Base-by-base conservation (phyloP, 2,113 vertebrate species). In the Protomyctophum bolini region DNA sequence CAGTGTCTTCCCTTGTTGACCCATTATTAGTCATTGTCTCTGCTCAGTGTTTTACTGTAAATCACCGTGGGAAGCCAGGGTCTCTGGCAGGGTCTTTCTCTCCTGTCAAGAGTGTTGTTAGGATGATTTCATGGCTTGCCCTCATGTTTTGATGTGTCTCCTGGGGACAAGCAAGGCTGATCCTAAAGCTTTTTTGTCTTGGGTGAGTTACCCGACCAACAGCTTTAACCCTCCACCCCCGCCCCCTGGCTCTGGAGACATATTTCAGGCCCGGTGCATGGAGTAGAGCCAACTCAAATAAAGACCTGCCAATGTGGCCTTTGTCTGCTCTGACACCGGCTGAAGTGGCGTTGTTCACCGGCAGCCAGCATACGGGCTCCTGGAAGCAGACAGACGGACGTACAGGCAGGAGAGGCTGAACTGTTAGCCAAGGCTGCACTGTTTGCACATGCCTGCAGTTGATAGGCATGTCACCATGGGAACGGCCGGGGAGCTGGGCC, bases 371-470 rank as follows among this genome's bases (percentile, higher is more conserved):
- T 77, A 86, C 75, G 68, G 85, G 82, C 81, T 91, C 74, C 85
- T 79, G 74, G 79, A 86, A 68, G 79, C 86, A 70, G 54, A 70
- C 72, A 83, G 85, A 68, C 68, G 78, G 76, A 28, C 15, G 8
- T 41, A 8, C 73, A 82, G 77, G 64, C 68, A 79, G 79, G 81
- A 76, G 71, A 79, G 83, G 75, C 80, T 84, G 82, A 83, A 90
- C 82, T 89, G 87, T 93, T 92, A 91, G 88, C 84, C 88, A 86
- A 89, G 89, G 83, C 81, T 78, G 78, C 83, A 85, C 77, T 93
- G 91, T 93, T 92, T 93, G 90, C 86, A 90, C 89, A 93, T 91
- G 92, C 89, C 89, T 90, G 87, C 76, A 76, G 83, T 93, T 94
- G 91, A 92, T 88, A 76, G 86, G 87, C 90, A 80, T 68, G 89